These are phyloP conservation scores for Neotoma lepida DNA, from an alignment of 2,113 vertebrate genomes.

Conservation along the genomic window DNA sequence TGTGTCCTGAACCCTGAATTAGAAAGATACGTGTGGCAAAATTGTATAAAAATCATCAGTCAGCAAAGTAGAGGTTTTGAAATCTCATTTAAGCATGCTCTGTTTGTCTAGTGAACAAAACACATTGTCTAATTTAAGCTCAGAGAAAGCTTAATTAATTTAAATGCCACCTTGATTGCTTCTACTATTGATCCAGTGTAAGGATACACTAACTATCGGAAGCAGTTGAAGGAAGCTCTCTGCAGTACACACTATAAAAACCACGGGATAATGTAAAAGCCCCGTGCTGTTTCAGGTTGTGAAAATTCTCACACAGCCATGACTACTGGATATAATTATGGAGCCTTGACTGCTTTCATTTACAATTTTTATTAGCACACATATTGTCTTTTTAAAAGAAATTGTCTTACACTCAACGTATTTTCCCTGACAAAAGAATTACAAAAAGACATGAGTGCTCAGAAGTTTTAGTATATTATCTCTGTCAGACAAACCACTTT, in stretches of 20 bases:
- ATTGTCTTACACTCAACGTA: constrained; percentile 45
- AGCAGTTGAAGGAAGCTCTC: constrained; percentile 17
- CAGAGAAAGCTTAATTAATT: constrained; percentile 74
- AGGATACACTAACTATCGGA: constrained; percentile 52
- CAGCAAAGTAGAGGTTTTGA: constrained; percentile 59
- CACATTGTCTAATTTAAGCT: constrained; percentile 67
- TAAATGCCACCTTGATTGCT: constrained; percentile 63
- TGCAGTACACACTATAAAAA: constrained; percentile 9
- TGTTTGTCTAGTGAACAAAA: constrained; percentile 65
- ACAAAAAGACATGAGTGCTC: not conserved
- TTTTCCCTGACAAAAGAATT: constrained; percentile 12
- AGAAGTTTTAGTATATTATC: constrained; percentile 34
- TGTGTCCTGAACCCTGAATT: constrained; percentile 54
- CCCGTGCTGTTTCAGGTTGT: not conserved
- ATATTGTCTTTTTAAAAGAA: constrained; percentile 40
- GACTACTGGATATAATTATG: not conserved
- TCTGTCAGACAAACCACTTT: not conserved
- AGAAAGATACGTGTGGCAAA: constrained; percentile 32
- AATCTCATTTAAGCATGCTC: constrained; percentile 55
- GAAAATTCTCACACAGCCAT: constrained; percentile 37
- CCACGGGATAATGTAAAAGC: constrained; percentile 31
- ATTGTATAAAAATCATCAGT: constrained; percentile 44
- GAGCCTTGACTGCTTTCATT: constrained; percentile 15
- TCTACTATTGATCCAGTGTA: constrained; percentile 60
- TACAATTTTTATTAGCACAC: constrained; percentile 26